These are phyloP conservation scores for Atrichornis clamosus DNA, from an alignment of 2,113 vertebrate genomes.

Conservation along the genomic window DNA sequence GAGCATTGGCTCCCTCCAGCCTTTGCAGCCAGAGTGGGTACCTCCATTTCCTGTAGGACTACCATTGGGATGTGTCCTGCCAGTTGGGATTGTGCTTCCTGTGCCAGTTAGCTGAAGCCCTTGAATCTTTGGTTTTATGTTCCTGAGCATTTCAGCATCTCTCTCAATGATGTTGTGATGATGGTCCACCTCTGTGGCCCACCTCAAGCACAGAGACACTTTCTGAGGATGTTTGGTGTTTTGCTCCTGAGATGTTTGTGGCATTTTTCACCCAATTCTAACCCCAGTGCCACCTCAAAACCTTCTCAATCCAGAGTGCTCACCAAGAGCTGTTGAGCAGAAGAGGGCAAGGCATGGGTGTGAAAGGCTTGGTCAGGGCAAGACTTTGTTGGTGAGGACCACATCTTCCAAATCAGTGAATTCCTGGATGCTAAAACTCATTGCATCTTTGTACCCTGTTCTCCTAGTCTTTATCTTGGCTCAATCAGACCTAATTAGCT, in stretches of 20 bases:
- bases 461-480: background rate
- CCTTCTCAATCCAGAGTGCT: background rate
- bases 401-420: background rate
- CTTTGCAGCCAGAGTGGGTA: background rate
- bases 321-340: background rate
- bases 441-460: background rate
- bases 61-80: background rate
- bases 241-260: background rate
- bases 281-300: background rate
- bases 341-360: background rate
- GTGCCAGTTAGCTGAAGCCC: background rate
- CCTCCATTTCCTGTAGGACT: background rate
- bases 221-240: background rate
- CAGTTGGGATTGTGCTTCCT: background rate
- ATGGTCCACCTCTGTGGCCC: background rate
- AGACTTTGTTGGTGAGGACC: background rate
- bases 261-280: background rate
- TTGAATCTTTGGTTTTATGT: background rate
- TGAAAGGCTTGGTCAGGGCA: background rate
- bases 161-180: background rate
- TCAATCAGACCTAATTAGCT: background rate
- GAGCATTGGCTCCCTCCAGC: background rate
- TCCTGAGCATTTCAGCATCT: background rate
- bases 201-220: background rate
- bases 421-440: background rate